These are phyloP conservation scores for Orchestia grillus DNA, from an alignment of 1,140 invertebrate genomes.

Conservation along the genomic window DNA sequence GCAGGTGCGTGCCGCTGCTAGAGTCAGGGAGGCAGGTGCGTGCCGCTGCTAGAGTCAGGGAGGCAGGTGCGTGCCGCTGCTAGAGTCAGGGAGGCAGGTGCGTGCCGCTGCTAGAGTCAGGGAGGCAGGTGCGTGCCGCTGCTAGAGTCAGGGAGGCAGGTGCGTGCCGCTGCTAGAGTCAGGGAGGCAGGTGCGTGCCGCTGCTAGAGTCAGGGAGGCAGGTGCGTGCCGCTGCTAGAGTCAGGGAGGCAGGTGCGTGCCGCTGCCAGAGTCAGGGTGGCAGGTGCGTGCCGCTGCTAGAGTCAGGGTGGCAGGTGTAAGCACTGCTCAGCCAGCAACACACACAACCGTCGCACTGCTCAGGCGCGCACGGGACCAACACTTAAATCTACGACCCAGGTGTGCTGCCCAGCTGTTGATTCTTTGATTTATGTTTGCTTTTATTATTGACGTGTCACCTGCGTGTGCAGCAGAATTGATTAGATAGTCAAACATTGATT, in stretches of 20 bases:
- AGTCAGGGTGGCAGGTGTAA: not conserved
- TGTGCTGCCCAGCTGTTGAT: not conserved
- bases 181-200: too few relatives aligned
- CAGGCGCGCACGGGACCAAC: not conserved
- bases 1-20: too few relatives aligned
- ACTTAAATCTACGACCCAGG: not conserved
- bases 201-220: too few relatives aligned
- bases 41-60: too few relatives aligned
- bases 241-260: not conserved
- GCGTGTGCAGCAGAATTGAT: not conserved
- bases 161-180: too few relatives aligned
- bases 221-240: too few relatives aligned
- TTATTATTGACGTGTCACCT: not conserved
- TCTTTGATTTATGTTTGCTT: not conserved
- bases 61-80: too few relatives aligned
- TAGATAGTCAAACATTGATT: not conserved
- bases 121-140: too few relatives aligned
- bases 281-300: not conserved
- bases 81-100: too few relatives aligned
- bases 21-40: too few relatives aligned
- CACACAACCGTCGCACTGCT: not conserved
- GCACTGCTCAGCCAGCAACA: not conserved
- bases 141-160: too few relatives aligned
- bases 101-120: too few relatives aligned
- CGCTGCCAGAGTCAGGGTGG: not conserved